These are phyloP conservation scores for Ornithoptera priamus DNA, from an alignment of 2,888 invertebrate genomes.

Conservation along the genomic window DNA sequence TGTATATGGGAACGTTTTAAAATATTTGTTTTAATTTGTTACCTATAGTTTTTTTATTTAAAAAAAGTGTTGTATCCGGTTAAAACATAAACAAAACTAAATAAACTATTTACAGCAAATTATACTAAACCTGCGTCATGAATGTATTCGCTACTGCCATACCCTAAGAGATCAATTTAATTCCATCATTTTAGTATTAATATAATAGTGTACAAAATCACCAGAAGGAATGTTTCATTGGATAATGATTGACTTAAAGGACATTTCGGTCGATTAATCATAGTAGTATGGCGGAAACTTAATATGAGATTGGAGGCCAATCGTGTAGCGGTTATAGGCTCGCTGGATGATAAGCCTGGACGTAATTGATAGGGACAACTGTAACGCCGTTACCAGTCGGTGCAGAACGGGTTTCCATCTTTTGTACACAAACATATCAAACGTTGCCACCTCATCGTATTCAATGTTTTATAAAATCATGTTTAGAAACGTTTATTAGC, in stretches of 20 bases:
- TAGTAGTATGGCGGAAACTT: constrained; percentile 13
- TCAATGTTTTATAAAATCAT: too few species aligned
- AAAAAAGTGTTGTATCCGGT: too few species aligned
- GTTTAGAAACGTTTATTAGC: too few species aligned
- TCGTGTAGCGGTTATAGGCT: constrained; percentile 22
- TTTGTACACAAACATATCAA: constrained; percentile 4
- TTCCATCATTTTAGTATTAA: neutral
- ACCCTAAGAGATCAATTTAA: neutral
- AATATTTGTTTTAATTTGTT: too few species aligned
- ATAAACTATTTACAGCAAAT: too few species aligned
- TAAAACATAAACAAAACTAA: too few species aligned
- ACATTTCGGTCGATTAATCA: constrained; percentile 21
- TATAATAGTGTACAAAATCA: neutral
- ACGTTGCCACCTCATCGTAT: neutral
- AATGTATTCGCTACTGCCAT: neutral
- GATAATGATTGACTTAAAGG: constrained; percentile 12
- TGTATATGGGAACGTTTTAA: too few species aligned
- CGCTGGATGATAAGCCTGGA: constrained; percentile 18
- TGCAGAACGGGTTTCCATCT: constrained; percentile 12
- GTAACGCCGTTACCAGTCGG: constrained; percentile 16
- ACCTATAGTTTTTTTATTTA: too few species aligned
- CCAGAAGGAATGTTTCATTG: neutral
- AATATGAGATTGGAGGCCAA: constrained; percentile 22
- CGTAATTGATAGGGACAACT: constrained; percentile 29
- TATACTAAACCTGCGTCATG: too few species aligned